Percentiles rank a stretch among this genome's conserved stretches.
Conservation (phyloP, 1,140 invertebrate genomes). For the Bombus polaris region DNA sequence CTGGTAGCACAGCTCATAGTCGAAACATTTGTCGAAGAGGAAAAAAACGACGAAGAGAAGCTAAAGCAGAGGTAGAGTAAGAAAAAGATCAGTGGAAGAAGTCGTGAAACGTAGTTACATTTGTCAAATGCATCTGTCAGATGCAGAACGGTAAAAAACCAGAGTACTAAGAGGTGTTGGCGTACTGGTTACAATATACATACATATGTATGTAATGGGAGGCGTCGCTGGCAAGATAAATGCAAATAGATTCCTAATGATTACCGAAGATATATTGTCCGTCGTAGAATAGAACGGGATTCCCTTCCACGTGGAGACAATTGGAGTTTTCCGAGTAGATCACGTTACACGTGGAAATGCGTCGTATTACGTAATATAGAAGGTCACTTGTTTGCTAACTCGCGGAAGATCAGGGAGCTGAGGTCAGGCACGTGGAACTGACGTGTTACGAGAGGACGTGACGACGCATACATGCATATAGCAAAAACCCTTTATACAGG, state of each 20-base stretch:
- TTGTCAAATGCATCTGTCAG: neutral
- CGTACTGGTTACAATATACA: neutral
- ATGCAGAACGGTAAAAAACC: neutral
- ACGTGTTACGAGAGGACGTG: neutral
- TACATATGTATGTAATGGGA: neutral
- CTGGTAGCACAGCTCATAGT: neutral
- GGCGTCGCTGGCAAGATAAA: neutral
- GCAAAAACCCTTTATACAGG: too few species aligned
- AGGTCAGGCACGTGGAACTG: slow-evolving; percentile 42
- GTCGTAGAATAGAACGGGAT: neutral
- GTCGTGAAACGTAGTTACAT: neutral
- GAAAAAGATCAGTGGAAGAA: neutral
- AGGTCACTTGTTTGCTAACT: slow-evolving; percentile 25
- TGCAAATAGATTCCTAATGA: neutral
- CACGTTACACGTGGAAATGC: slow-evolving; percentile 30
- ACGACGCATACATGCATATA: too few species aligned
- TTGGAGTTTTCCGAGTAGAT: slow-evolving; percentile 7
- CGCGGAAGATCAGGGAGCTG: slow-evolving; percentile 24
- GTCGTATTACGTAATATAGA: slow-evolving; percentile 11
- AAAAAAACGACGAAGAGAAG: neutral
- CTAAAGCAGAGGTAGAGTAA: neutral
- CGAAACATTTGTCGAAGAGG: neutral
- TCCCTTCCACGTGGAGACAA: neutral
- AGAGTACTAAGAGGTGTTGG: neutral
- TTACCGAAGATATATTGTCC: neutral